Conservation (phyloP, 2,888 invertebrate genomes). For the Plagodis dolabraria region DNA sequence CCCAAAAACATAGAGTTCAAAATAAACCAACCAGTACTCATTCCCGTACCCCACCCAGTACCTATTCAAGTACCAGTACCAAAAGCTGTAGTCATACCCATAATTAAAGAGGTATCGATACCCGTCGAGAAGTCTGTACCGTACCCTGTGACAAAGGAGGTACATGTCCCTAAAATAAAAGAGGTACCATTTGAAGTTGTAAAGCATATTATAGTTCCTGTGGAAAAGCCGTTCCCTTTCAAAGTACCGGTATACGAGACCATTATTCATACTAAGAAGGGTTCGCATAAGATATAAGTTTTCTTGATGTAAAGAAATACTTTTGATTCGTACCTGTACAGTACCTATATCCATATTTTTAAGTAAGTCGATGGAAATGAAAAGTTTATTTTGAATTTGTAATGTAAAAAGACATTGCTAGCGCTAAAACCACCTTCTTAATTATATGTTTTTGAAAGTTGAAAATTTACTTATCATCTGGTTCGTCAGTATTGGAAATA, state of each 20-base stretch:
- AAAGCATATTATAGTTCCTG: slow-evolving; percentile 88
- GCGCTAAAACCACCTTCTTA: too few relatives aligned
- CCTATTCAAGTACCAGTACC: slow-evolving; percentile 89
- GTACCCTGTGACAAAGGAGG: slow-evolving; percentile 87
- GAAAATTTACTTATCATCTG: too few relatives aligned
- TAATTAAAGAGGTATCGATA: slow-evolving; percentile 88
- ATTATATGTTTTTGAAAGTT: too few relatives aligned
- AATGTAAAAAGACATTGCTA: too few relatives aligned
- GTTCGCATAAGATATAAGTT: slow-evolving; percentile 69
- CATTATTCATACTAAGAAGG: slow-evolving; percentile 88
- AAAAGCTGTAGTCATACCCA: slow-evolving; percentile 88
- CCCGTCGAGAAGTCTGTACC: slow-evolving; percentile 90
- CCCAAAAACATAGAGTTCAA: slow-evolving; percentile 86
- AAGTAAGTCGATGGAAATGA: too few relatives aligned
- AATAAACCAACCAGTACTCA: slow-evolving; percentile 82
- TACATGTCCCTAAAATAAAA: slow-evolving; percentile 88
- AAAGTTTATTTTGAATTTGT: too few relatives aligned
- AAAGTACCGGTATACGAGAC: slow-evolving; percentile 90
- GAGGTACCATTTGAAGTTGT: slow-evolving; percentile 88
- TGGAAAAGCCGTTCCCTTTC: slow-evolving; percentile 88
- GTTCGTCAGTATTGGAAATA: too few relatives aligned
- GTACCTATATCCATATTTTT: too few relatives aligned
- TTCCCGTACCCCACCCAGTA: slow-evolving; percentile 87
- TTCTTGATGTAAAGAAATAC: not conserved
- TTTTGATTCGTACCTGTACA: not conserved